These are phyloP conservation scores for Leptinotarsa peninsularis DNA, from an alignment of 2,888 invertebrate species.

Conservation along the genomic window DNA sequence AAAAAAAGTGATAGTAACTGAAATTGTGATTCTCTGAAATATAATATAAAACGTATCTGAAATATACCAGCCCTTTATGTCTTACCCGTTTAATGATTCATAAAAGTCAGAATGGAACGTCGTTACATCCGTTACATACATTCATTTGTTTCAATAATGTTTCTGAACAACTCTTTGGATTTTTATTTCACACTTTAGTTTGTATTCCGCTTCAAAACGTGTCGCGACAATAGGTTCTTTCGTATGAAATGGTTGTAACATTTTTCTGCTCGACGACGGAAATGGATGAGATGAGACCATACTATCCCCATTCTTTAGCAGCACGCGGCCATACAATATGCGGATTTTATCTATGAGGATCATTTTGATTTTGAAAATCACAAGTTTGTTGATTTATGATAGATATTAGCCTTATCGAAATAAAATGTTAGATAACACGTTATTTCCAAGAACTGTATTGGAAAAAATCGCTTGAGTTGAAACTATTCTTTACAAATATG, in stretches of 20 bases:
- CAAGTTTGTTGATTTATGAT: no score
- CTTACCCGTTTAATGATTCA: neutral
- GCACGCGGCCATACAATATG: no score
- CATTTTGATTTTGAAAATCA: no score
- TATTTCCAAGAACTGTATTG: no score
- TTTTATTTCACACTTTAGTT: neutral
- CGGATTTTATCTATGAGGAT: no score
- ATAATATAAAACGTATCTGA: neutral
- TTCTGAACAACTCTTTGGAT: neutral
- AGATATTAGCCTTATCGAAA: no score
- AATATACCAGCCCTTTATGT: neutral
- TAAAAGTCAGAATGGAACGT: neutral
- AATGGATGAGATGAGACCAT: no score
- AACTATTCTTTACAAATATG: no score
- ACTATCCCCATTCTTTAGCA: no score
- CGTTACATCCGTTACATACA: neutral
- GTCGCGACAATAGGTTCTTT: neutral
- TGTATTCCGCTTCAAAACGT: neutral
- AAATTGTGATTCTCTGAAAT: neutral
- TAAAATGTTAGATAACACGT: no score
- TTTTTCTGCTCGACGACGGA: neutral
- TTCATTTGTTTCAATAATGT: neutral
- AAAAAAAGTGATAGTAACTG: neutral
- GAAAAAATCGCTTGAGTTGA: no score
- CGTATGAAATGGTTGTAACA: neutral